phyloP scores from a whole-genome alignment of 2,797 vertebrate genomes.

The Netta rufina region DNA sequence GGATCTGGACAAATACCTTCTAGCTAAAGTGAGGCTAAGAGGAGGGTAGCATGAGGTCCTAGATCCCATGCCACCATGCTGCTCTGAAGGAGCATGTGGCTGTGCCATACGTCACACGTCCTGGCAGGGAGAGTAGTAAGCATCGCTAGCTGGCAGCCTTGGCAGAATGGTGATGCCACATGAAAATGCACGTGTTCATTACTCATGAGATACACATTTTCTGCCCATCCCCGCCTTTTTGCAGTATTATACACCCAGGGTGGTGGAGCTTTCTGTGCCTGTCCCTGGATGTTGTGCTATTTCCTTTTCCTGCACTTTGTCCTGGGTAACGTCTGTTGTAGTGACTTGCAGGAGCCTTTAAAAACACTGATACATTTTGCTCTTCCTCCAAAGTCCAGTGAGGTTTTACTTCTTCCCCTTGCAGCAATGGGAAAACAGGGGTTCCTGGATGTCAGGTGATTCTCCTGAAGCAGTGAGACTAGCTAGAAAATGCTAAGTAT shows the following conservation, averaged over 20 bases:
- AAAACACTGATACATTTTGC: neutral
- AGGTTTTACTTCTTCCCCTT: neutral
- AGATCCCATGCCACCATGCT: accelerated
- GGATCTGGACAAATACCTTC: neutral
- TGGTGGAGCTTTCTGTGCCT: neutral
- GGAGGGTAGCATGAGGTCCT: neutral
- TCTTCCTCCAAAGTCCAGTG: neutral
- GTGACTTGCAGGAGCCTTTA: neutral
- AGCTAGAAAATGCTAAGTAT: neutral
- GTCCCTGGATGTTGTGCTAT: neutral
- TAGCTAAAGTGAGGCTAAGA: neutral
- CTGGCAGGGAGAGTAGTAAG: neutral
- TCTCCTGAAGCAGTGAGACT: neutral
- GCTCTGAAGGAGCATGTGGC: neutral
- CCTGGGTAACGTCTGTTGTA: neutral
- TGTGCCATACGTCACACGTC: accelerated
- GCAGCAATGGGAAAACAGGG: neutral
- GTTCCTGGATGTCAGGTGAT: neutral
- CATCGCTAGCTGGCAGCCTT: neutral
- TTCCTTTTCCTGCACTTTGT: neutral
- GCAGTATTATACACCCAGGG: neutral
- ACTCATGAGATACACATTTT: neutral
- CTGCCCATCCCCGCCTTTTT: neutral
- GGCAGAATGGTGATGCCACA: neutral
- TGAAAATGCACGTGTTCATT: neutral